Conservation (phyloP, 2,113 vertebrate species). For the Sialia sialis region DNA sequence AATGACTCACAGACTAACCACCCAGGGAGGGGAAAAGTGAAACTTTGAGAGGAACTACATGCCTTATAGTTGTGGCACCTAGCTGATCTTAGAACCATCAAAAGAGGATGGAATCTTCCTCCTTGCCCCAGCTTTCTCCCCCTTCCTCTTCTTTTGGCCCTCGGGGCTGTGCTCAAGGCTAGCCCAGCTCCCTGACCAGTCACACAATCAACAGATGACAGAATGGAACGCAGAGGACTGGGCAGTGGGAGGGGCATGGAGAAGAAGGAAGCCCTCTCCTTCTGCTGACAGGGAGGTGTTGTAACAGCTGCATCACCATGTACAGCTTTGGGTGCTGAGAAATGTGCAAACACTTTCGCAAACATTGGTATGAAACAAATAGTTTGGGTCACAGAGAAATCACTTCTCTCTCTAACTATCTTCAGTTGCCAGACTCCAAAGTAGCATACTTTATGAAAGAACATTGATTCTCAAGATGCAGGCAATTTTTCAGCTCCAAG, state of each 20-base stretch:
- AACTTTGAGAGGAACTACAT: not conserved
- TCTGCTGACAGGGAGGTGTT: not conserved
- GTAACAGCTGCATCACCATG: not conserved
- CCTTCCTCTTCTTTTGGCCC: not conserved
- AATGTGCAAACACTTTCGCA: not conserved
- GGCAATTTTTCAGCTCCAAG: not conserved
- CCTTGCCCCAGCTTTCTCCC: not conserved
- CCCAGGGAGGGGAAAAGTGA: not conserved
- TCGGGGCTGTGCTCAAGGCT: not conserved
- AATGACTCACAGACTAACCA: not conserved
- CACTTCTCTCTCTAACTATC: not conserved
- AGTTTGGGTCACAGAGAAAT: not conserved
- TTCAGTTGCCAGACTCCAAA: not conserved
- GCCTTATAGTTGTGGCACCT: not conserved
- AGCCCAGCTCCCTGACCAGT: fast-evolving
- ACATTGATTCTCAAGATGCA: not conserved
- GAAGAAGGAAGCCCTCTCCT: not conserved
- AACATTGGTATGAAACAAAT: not conserved
- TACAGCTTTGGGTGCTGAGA: not conserved
- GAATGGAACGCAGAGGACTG: not conserved
- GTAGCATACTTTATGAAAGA: not conserved
- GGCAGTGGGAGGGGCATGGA: fast-evolving
- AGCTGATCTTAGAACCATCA: not conserved
- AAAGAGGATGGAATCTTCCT: not conserved
- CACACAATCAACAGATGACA: fast-evolving